Conservation (phyloP, 2,888 invertebrate species). For the Pollenia labialis region DNA sequence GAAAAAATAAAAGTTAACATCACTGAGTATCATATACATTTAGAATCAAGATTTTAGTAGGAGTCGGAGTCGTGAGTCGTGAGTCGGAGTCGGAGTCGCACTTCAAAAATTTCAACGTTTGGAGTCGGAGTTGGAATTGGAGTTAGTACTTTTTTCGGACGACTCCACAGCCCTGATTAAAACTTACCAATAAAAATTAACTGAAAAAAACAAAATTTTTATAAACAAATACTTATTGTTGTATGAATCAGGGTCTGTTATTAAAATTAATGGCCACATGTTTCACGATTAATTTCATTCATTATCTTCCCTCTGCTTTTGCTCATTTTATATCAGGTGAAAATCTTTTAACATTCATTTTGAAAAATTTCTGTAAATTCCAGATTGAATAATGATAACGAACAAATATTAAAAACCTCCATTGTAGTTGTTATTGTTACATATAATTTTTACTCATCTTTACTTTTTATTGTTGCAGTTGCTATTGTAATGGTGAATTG, state of each 20-base stretch:
- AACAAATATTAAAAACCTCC: constrained; percentile 37
- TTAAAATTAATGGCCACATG: constrained; percentile 9
- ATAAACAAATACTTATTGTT: background rate
- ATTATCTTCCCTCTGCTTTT: background rate
- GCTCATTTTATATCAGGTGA: background rate
- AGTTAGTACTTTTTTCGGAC: too few relatives aligned
- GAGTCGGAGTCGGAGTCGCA: too few relatives aligned
- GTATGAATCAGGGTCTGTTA: background rate
- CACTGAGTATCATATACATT: too few relatives aligned
- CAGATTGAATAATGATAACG: constrained; percentile 50
- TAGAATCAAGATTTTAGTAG: too few relatives aligned
- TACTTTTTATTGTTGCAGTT: background rate
- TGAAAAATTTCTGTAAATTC: constrained; percentile 13
- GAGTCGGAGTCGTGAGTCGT: too few relatives aligned
- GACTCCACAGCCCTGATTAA: too few relatives aligned
- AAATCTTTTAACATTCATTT: constrained; percentile 35
- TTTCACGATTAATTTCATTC: constrained; percentile 12
- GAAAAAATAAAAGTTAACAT: too few relatives aligned
- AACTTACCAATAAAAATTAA: background rate
- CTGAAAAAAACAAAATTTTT: background rate
- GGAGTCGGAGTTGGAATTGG: too few relatives aligned
- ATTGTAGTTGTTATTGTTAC: constrained; percentile 3
- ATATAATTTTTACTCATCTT: background rate
- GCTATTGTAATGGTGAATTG: too few relatives aligned
- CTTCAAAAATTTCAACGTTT: too few relatives aligned